These are phyloP conservation scores for Eurystomus gularis DNA, from an alignment of 2,113 vertebrate genomes.

Conservation along the genomic window DNA sequence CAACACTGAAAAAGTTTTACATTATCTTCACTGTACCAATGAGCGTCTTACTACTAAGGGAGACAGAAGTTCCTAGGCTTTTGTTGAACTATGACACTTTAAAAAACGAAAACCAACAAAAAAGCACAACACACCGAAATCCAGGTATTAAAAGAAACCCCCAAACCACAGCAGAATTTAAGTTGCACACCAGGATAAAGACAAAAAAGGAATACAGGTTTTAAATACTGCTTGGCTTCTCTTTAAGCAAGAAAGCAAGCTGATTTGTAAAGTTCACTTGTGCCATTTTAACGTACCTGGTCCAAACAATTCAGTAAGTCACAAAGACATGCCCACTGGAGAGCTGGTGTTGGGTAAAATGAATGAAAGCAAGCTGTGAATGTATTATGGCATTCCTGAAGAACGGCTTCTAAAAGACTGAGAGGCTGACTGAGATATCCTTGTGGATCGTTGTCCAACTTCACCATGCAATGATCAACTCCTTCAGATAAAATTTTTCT, in stretches of 20 bases:
- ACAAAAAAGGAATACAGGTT: background rate
- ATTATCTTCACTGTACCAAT: background rate
- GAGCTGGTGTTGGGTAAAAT: slow-evolving; percentile 94
- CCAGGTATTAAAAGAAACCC: background rate
- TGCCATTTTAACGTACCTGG: slow-evolving; percentile 79
- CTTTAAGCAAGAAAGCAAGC: background rate
- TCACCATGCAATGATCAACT: slow-evolving; percentile 95
- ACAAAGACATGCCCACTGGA: slow-evolving; percentile 98
- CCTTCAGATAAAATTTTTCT: slow-evolving; percentile 98
- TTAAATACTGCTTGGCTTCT: background rate
- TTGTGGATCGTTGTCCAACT: slow-evolving; percentile 95
- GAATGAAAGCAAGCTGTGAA: slow-evolving; percentile 98
- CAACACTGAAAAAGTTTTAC: background rate
- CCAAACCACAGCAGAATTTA: background rate
- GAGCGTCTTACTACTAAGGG: background rate
- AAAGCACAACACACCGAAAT: background rate
- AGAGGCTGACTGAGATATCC: slow-evolving; percentile 95
- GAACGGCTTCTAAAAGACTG: slow-evolving; percentile 92
- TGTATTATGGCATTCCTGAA: slow-evolving; percentile 97
- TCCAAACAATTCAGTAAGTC: slow-evolving; percentile 97
- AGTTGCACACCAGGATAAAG: background rate
- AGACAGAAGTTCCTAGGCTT: background rate
- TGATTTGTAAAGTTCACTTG: background rate
- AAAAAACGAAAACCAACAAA: background rate
- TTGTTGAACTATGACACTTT: background rate